Conservation (phyloP, 1,140 invertebrate species). For the Nebria ingens region DNA sequence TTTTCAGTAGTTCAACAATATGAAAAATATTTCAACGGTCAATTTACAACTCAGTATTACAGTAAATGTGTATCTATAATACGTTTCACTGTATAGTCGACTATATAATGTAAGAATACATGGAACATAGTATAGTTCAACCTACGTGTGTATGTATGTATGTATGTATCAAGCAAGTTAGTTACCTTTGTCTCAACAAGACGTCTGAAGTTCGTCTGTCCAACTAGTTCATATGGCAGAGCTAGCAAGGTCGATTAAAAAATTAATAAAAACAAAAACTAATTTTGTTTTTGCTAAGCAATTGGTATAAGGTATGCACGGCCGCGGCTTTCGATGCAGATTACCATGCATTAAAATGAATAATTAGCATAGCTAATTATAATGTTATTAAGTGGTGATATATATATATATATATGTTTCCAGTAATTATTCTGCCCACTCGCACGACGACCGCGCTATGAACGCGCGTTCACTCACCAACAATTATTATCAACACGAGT, state of each 20-base stretch:
- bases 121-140: too few species aligned
- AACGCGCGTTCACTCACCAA: not conserved
- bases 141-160: not conserved
- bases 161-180: too few species aligned
- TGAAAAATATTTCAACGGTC: too few species aligned
- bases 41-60: too few species aligned
- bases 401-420: conserved; percentile 9
- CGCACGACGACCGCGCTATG: not conserved
- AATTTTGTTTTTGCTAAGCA: too few species aligned
- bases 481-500: not conserved
- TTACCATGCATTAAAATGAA: conserved; percentile 9
- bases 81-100: too few species aligned
- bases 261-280: too few species aligned
- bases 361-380: conserved; percentile 9
- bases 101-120: too few species aligned
- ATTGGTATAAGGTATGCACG: not conserved
- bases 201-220: too few species aligned
- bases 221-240: not conserved
- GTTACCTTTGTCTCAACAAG: too few species aligned
- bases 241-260: not conserved
- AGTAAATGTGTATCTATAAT: too few species aligned
- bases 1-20: too few species aligned
- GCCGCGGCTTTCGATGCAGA: not conserved
- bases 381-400: conserved; percentile 9
- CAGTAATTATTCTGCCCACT: conserved; percentile 8